phyloP scores from a whole-genome alignment of 2,797 vertebrate species.

The Nannoperca australis region DNA sequence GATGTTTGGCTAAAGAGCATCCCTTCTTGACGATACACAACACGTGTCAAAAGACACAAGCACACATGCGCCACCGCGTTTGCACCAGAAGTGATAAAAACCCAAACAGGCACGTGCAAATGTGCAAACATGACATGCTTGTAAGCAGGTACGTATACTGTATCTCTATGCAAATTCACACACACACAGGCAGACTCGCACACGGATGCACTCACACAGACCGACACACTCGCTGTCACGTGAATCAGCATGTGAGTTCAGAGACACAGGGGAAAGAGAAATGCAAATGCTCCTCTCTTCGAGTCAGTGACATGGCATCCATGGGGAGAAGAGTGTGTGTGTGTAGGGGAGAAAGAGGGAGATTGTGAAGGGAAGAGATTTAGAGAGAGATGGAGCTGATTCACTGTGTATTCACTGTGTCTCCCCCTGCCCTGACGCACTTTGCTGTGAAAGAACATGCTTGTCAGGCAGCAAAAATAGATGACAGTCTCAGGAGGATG shows the following conservation, averaged over 20 bases:
- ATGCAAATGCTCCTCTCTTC: constrained; percentile 77
- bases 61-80: constrained; percentile 7
- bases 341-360: constrained; percentile 31
- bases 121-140: constrained; percentile 33
- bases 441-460: constrained; percentile 61
- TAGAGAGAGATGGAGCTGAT: constrained; percentile 65
- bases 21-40: constrained; percentile 39
- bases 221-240: constrained; percentile 42
- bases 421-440: constrained; percentile 49
- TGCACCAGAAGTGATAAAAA: constrained; percentile 38
- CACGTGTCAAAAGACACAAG: constrained; percentile 50
- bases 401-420: constrained; percentile 63
- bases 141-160: constrained; percentile 28
- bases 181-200: background rate
- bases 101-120: constrained; percentile 41
- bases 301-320: constrained; percentile 74
- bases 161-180: constrained; percentile 28
- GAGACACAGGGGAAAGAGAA: constrained; percentile 68
- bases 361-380: constrained; percentile 42
- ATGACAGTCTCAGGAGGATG: constrained; percentile 70
- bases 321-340: constrained; percentile 58
- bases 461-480: constrained; percentile 71
- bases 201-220: background rate
- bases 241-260: constrained; percentile 72
- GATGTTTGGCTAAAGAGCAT: constrained; percentile 56